Conservation (phyloP, 2,797 vertebrate genomes). For the Lophius americanus region DNA sequence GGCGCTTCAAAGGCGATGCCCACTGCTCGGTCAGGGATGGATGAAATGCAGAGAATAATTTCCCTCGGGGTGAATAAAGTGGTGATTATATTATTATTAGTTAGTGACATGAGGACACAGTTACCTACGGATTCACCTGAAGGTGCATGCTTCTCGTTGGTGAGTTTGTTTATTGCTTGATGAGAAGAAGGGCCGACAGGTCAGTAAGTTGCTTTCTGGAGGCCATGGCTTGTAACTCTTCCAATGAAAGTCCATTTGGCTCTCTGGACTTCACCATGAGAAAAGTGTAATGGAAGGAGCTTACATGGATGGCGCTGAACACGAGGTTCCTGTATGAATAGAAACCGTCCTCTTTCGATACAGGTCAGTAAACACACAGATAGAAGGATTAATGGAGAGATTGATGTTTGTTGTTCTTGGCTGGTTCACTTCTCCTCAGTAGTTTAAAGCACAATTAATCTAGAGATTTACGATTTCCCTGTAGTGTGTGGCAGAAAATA, state of each 20-base stretch:
- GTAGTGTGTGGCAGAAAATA: slow-evolving; percentile 23
- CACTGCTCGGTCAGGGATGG: too few relatives aligned
- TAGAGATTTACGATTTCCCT: slow-evolving; percentile 53
- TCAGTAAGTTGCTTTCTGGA: slow-evolving; percentile 58
- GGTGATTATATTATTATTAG: too few relatives aligned
- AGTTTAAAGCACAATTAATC: slow-evolving; percentile 43
- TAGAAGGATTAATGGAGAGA: background rate
- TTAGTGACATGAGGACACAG: slow-evolving; percentile 30
- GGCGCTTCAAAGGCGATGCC: too few relatives aligned
- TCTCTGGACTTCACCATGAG: slow-evolving; percentile 56
- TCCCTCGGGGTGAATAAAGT: too few relatives aligned
- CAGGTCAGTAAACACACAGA: too few relatives aligned
- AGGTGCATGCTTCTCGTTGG: slow-evolving; percentile 46
- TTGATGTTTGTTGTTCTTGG: slow-evolving; percentile 25
- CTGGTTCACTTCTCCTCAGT: slow-evolving; percentile 28
- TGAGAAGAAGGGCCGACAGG: slow-evolving; percentile 53
- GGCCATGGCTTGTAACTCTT: slow-evolving; percentile 56
- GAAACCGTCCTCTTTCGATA: too few relatives aligned
- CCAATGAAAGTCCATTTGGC: slow-evolving; percentile 50
- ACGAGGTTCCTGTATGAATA: background rate
- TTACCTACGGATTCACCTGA: slow-evolving; percentile 44
- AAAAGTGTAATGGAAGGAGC: slow-evolving; percentile 10
- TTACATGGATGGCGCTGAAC: too few relatives aligned
- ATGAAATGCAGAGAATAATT: too few relatives aligned
- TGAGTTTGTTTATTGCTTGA: slow-evolving; percentile 59